Evolutionary conservation across 2,797 vertebrate species (phyloP).

Genomic region (Premnoplex brunnescens): DNA sequence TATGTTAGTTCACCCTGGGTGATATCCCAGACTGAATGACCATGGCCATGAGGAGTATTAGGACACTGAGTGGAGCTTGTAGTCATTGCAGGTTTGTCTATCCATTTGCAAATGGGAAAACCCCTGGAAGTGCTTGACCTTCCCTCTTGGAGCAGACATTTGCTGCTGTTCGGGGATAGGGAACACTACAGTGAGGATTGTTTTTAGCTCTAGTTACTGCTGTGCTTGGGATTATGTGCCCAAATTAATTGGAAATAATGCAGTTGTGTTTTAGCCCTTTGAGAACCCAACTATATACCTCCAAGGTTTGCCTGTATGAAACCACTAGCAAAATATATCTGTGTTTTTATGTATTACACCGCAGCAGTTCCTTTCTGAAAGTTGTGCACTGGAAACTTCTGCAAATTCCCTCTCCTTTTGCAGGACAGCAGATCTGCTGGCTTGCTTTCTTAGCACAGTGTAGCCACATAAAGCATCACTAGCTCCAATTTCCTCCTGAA

Average conservation of each 20-base stretch:
- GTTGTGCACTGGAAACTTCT: background rate
- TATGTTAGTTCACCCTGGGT: background rate
- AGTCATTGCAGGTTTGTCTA: background rate
- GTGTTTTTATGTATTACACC: background rate
- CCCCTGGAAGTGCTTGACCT: background rate
- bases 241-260: background rate
- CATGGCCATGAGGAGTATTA: background rate
- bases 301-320: background rate
- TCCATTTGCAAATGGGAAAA: background rate
- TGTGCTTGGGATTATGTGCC: background rate
- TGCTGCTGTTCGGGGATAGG: background rate
- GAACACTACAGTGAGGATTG: background rate
- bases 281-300: background rate
- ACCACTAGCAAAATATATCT: background rate
- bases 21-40: background rate
- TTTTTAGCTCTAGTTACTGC: background rate
- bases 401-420: background rate
- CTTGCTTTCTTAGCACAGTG: background rate
- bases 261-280: background rate
- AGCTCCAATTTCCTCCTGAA: slow-evolving; percentile 11
- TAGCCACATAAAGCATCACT: background rate
- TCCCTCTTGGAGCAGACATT: background rate
- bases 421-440: background rate
- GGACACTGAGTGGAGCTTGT: background rate
- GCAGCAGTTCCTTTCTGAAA: background rate